These are phyloP conservation scores for Plebejus argus DNA, from an alignment of 2,888 invertebrate genomes.

Conservation along the genomic window DNA sequence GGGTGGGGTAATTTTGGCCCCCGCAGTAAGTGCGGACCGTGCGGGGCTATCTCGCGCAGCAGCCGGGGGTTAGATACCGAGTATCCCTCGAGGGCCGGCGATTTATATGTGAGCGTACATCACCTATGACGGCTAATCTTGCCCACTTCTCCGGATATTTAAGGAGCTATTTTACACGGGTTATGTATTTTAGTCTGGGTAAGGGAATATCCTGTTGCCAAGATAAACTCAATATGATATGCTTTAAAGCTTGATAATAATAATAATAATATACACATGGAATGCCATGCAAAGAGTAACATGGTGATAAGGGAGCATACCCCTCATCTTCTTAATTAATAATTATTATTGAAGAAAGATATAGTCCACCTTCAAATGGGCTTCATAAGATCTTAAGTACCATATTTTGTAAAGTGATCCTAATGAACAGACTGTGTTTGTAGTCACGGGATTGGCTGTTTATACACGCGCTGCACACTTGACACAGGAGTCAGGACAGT, in stretches of 20 bases:
- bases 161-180: background rate
- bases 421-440: too few species aligned
- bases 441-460: background rate
- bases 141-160: conserved; percentile 4
- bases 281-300: background rate
- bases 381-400: background rate
- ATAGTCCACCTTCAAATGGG: background rate
- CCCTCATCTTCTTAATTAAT: background rate
- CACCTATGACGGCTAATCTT: conserved; percentile 18
- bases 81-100: conserved; percentile 1
- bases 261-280: background rate
- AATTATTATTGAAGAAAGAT: background rate
- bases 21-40: background rate
- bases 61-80: background rate
- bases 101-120: background rate
- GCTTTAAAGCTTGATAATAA: background rate
- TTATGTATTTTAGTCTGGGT: background rate
- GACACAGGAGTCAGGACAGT: too few species aligned
- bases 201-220: background rate
- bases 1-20: background rate
- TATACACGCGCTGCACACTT: background rate
- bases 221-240: background rate
- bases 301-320: background rate
- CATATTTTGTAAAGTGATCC: background rate
- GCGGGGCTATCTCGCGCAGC: background rate